Conservation (phyloP, 2,113 vertebrate genomes). For the Grammomys surdaster region DNA sequence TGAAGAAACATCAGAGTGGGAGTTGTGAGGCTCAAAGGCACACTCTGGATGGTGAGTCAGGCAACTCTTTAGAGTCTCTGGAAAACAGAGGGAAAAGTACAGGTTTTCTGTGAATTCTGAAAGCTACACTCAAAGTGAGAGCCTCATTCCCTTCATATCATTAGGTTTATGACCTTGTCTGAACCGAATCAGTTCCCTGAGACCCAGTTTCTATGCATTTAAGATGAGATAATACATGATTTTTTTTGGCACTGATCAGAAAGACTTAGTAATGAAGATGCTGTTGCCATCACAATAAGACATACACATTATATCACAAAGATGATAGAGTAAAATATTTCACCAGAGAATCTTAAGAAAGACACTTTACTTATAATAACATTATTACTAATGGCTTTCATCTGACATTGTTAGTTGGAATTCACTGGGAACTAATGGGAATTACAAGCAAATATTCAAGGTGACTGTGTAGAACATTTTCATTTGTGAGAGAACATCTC, state of each 20-base stretch:
- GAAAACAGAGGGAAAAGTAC: not conserved
- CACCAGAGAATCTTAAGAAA: not conserved
- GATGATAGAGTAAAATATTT: slow-evolving; percentile 67
- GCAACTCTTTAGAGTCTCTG: not conserved
- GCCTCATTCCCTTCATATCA: not conserved
- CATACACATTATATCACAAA: slow-evolving; percentile 50
- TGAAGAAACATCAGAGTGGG: accelerated
- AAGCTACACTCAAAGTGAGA: not conserved
- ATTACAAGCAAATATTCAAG: slow-evolving; percentile 60
- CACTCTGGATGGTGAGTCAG: too few species aligned
- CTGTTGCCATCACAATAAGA: slow-evolving; percentile 51
- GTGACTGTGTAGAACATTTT: slow-evolving; percentile 55
- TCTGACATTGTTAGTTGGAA: slow-evolving; percentile 62
- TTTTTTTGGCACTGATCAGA: not conserved
- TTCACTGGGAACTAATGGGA: slow-evolving; percentile 53
- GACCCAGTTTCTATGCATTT: not conserved
- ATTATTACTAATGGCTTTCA: slow-evolving; percentile 60
- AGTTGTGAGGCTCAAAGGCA: not conserved
- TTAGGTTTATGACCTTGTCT: not conserved
- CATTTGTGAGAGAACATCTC: slow-evolving; percentile 38
- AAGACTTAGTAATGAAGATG: not conserved
- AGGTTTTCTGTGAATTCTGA: not conserved
- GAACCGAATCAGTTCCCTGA: not conserved
- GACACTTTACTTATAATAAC: not conserved
- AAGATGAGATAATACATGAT: not conserved